phyloP scores from a whole-genome alignment of 1,140 invertebrate species.

The Microplitis demolitor region DNA sequence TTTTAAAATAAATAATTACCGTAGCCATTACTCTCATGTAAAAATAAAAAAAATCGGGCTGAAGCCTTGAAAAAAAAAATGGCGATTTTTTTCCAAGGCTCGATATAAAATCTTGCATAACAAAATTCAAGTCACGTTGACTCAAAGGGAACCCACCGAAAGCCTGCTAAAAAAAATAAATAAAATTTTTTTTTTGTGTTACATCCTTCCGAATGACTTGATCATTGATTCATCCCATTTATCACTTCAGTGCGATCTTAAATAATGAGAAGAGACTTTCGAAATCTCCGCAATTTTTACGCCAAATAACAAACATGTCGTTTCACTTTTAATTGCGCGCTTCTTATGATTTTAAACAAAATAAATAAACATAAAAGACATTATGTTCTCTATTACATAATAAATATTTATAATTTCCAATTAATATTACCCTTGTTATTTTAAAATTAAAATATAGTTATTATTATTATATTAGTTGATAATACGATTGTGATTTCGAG shows the following conservation, averaged over 20 bases:
- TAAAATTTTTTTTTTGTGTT: background rate
- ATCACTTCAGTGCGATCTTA: background rate
- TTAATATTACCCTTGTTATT: background rate
- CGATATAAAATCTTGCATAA: background rate
- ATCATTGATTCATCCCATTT: background rate
- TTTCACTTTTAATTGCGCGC: slow-evolving; percentile 3
- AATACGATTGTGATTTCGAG: slow-evolving; percentile 59
- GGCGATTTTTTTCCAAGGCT: background rate
- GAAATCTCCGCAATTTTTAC: slow-evolving; percentile 17
- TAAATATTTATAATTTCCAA: background rate
- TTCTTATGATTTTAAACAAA: background rate
- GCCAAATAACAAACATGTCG: slow-evolving; percentile 5
- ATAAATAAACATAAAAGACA: background rate
- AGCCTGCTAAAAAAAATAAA: background rate
- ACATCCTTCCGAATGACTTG: background rate
- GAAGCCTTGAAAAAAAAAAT: too few species aligned
- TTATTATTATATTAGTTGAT: slow-evolving; percentile 32
- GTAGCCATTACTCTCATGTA: too few species aligned
- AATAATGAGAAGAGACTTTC: slow-evolving; percentile 1
- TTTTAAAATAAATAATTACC: too few species aligned
- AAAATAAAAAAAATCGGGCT: too few species aligned
- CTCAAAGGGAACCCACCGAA: slow-evolving; percentile 16
- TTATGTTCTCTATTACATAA: background rate
- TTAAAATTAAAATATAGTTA: background rate
- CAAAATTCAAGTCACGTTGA: background rate